These are phyloP conservation scores for Aplidium turbinatum DNA, from an alignment of 23 tunicate genomes.

Conservation along the genomic window DNA sequence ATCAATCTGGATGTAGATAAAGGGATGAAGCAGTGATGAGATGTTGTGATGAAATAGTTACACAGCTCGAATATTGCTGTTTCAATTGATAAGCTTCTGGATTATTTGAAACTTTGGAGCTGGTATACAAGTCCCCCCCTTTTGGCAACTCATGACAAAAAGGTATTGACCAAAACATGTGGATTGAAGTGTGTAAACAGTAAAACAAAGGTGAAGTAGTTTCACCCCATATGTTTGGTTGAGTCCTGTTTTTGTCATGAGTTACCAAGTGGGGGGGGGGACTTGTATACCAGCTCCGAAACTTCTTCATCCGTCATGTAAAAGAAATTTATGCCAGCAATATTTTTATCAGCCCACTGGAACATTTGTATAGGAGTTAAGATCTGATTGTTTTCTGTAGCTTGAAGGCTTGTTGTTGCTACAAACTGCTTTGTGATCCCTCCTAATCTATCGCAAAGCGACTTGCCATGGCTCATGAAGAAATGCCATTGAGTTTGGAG, in stretches of 20 bases:
- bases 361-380: not conserved
- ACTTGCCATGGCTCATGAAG: not conserved
- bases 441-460: not conserved
- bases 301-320: not conserved
- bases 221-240: too few relatives aligned
- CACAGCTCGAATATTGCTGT: not conserved
- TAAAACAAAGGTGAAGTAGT: too few relatives aligned
- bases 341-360: not conserved
- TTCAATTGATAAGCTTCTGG: not conserved
- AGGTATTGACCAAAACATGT: too few relatives aligned
- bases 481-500: conserved; percentile 1
- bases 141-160: too few relatives aligned
- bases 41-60: not conserved
- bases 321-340: not conserved
- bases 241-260: too few relatives aligned
- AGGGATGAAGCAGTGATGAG: conserved; percentile 16
- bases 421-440: not conserved
- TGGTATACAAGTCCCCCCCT: too few relatives aligned
- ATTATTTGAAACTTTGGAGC: not conserved
- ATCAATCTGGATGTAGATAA: not conserved
- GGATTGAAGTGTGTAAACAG: too few relatives aligned
- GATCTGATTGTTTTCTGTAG: not conserved
- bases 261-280: too few relatives aligned
- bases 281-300: too few relatives aligned
- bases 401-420: not conserved